phyloP scores from a whole-genome alignment of 2,888 invertebrate genomes.

The Serripes groenlandicus region DNA sequence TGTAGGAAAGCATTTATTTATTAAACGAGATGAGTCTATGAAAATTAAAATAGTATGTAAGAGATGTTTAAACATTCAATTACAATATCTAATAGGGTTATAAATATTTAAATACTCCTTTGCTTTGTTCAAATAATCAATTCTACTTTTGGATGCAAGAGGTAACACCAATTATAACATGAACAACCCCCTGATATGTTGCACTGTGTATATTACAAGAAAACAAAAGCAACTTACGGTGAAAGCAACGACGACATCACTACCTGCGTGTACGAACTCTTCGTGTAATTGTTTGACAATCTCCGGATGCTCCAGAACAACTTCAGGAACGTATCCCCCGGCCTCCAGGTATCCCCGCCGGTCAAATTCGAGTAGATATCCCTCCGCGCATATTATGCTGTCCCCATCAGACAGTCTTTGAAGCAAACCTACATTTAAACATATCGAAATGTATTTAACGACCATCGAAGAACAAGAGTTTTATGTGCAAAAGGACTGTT shows the following conservation, averaged over 20 bases:
- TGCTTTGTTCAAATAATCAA: too few species aligned
- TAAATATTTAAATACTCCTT: too few species aligned
- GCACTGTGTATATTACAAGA: too few species aligned
- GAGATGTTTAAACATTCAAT: too few species aligned
- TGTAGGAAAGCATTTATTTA: too few species aligned
- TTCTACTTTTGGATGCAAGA: too few species aligned
- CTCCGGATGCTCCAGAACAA: conserved; percentile 81
- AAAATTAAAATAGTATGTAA: too few species aligned
- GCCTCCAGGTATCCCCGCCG: conserved; percentile 79
- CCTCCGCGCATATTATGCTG: conserved; percentile 78
- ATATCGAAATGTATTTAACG: neutral
- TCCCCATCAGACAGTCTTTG: conserved; percentile 75
- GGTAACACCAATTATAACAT: too few species aligned
- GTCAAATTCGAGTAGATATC: conserved; percentile 81
- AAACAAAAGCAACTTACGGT: conserved; percentile 72
- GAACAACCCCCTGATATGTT: too few species aligned
- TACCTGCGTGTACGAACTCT: conserved; percentile 84
- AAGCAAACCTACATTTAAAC: conserved; percentile 63
- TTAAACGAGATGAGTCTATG: too few species aligned
- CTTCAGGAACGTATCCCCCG: conserved; percentile 80
- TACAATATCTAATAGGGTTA: too few species aligned
- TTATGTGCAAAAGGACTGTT: neutral
- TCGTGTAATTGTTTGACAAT: conserved; percentile 78
- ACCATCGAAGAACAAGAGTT: too few species aligned
- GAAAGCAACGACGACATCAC: conserved; percentile 83